Conservation (phyloP, 2,888 invertebrate genomes). For the Andricus curvator region DNA sequence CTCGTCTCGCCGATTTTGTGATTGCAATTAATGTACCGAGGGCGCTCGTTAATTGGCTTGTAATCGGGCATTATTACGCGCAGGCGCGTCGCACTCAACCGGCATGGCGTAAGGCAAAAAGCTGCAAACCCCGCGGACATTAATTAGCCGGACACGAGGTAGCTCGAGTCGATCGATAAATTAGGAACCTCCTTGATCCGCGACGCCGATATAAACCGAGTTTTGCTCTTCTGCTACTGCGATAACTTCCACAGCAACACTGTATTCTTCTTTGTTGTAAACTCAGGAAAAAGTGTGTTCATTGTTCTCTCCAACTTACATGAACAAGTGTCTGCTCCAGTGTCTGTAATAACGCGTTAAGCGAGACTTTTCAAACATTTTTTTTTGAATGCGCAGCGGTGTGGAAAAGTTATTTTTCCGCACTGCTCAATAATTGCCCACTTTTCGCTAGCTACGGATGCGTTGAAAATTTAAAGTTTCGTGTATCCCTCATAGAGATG, state of each 20-base stretch:
- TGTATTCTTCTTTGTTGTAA: background rate
- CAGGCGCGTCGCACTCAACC: constrained; percentile 56
- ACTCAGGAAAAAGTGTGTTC: background rate
- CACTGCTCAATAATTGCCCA: too few species aligned
- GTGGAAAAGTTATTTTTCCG: too few species aligned
- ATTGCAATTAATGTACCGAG: constrained; percentile 65
- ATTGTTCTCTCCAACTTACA: background rate
- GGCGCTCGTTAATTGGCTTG: constrained; percentile 65
- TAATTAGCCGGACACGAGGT: constrained; percentile 64
- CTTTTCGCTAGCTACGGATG: too few species aligned
- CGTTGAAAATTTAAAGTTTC: too few species aligned
- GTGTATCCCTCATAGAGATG: too few species aligned
- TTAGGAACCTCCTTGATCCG: constrained; percentile 62
- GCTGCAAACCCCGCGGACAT: constrained; percentile 59
- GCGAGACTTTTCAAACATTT: too few species aligned
- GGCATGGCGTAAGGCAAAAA: constrained; percentile 56
- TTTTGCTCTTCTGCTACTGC: constrained; percentile 51
- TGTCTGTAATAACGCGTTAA: too few species aligned
- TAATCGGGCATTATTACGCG: constrained; percentile 63
- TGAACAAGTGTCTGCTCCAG: background rate
- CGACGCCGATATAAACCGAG: constrained; percentile 60
- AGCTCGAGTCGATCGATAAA: constrained; percentile 60
- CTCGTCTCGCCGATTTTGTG: constrained; percentile 57
- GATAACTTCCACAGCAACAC: background rate
- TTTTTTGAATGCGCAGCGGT: too few species aligned